Evolutionary conservation across 2,797 vertebrate genomes (phyloP).

Genomic region (Streptopelia turtur): DNA sequence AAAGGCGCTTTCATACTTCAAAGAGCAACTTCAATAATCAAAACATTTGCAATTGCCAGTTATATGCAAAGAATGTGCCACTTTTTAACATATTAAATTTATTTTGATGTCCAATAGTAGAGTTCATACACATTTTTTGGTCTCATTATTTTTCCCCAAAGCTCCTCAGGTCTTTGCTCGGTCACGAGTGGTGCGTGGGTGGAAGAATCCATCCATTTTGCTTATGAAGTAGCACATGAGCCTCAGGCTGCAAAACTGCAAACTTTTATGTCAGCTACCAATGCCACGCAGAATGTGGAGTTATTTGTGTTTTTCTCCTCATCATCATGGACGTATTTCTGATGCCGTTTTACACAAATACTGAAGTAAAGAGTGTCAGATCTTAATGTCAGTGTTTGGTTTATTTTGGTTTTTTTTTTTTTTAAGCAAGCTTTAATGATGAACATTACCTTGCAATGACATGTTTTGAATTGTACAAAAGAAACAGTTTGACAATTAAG

Average conservation of each 20-base stretch:
- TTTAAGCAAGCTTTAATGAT: neutral
- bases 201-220: neutral
- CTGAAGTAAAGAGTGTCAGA: neutral
- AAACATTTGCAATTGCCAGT: conserved; percentile 15
- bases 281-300: neutral
- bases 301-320: neutral
- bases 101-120: neutral
- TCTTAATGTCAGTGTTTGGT: neutral
- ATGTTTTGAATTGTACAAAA: conserved; percentile 6
- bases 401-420: neutral
- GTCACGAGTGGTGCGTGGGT: neutral
- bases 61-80: conserved; percentile 11
- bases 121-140: neutral
- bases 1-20: conserved; percentile 46
- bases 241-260: neutral
- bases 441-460: neutral
- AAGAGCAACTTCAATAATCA: conserved; percentile 32
- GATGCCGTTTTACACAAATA: neutral
- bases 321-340: neutral
- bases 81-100: neutral
- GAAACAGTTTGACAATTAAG: neutral
- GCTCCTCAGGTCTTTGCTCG: neutral
- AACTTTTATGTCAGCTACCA: neutral
- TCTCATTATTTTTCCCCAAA: neutral
- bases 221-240: neutral